These are phyloP conservation scores for Aphelenchoides besseyi DNA, from an alignment of 1,140 invertebrate genomes.

Conservation along the genomic window DNA sequence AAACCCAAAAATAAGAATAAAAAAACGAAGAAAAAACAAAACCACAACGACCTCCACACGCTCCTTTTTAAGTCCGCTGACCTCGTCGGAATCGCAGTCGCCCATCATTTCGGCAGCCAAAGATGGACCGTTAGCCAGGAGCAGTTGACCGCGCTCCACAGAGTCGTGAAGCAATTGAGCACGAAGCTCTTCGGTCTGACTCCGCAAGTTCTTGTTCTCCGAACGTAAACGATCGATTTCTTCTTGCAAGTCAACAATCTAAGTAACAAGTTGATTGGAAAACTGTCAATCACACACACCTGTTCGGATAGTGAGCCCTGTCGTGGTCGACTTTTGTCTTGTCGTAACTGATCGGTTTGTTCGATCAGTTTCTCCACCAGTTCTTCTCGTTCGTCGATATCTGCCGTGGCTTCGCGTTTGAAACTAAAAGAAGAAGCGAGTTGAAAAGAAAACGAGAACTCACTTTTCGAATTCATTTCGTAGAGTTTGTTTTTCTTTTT, in stretches of 20 bases:
- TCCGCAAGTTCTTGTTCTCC: constrained; percentile 38
- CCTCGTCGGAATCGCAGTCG: constrained; percentile 41
- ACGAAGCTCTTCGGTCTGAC: constrained; percentile 42
- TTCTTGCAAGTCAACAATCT: neutral
- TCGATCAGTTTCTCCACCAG: constrained; percentile 39
- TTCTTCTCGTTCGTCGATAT: constrained; percentile 43
- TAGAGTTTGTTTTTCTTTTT: constrained; percentile 31
- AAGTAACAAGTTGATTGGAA: neutral
- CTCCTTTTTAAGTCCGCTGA: constrained; percentile 8
- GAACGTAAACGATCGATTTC: neutral
- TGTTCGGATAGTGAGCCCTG: constrained; percentile 47
- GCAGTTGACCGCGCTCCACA: constrained; percentile 38
- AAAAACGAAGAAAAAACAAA: constrained; percentile 17
- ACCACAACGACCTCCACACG: constrained; percentile 1
- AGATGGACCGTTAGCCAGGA: constrained; percentile 44
- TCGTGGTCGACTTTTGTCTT: constrained; percentile 29
- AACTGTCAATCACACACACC: constrained; percentile 18
- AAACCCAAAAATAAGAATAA: constrained; percentile 1
- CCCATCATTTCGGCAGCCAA: constrained; percentile 46
- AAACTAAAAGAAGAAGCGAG: constrained; percentile 35
- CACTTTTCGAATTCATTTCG: constrained; percentile 43
- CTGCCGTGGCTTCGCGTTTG: constrained; percentile 31
- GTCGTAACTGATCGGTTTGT: constrained; percentile 42
- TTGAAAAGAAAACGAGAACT: neutral
- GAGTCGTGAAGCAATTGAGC: constrained; percentile 43